Conservation (phyloP, 2,797 vertebrate species). For the Holocentrus rufus region DNA sequence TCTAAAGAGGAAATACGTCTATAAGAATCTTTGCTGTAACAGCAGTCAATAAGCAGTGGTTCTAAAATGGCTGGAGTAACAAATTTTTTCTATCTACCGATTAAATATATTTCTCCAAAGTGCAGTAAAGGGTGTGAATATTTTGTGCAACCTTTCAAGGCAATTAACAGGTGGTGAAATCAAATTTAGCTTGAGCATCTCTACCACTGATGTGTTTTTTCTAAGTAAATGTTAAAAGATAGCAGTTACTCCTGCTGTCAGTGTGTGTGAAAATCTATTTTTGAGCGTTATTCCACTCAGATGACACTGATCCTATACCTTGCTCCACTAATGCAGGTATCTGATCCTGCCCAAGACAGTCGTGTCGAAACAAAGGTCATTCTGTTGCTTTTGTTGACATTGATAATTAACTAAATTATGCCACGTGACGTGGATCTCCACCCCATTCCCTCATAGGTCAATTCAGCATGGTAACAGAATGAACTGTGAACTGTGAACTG, state of each 20-base stretch:
- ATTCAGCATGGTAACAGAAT: neutral
- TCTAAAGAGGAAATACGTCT: constrained; percentile 9
- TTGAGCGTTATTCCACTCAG: neutral
- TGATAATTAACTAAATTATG: constrained; percentile 7
- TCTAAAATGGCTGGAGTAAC: constrained; percentile 10
- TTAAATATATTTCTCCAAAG: neutral
- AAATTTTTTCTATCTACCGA: neutral
- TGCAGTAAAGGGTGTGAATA: neutral
- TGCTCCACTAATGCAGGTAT: neutral
- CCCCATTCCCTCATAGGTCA: neutral
- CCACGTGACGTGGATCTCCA: neutral
- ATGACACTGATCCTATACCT: neutral
- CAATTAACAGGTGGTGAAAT: neutral
- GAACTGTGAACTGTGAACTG: constrained; percentile 12
- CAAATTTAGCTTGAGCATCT: neutral
- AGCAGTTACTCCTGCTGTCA: neutral
- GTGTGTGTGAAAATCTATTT: neutral
- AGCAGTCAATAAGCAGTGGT: neutral
- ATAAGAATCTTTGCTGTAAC: neutral
- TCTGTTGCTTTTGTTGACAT: neutral
- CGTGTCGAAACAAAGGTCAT: neutral
- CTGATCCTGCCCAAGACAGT: neutral
- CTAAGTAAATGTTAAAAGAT: neutral
- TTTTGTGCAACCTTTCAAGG: neutral
- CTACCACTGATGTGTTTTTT: neutral